phyloP scores from a whole-genome alignment of 53 echinoderm and acorn worm genomes.

The Mesocentrotus franciscanus region DNA sequence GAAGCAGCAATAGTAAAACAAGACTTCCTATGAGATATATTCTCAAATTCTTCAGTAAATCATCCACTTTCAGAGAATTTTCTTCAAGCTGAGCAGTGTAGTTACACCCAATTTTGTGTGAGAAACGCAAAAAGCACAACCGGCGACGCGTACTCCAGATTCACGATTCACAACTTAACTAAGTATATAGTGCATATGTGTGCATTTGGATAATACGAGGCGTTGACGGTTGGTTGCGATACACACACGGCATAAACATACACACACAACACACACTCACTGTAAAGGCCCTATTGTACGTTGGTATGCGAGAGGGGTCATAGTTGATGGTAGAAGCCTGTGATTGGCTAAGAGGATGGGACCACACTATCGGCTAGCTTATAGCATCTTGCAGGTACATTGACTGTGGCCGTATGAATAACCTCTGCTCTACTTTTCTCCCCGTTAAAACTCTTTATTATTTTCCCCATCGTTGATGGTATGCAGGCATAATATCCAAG shows the following conservation, averaged over 20 bases:
- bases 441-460: not conserved
- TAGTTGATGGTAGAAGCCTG: slow-evolving; percentile 31
- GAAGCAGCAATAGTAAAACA: not conserved
- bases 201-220: not conserved
- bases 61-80: not conserved
- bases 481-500: not conserved
- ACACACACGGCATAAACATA: slow-evolving; percentile 45
- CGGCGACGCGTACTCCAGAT: no score
- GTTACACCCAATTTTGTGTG: slow-evolving; percentile 29
- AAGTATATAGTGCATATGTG: not conserved
- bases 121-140: not conserved
- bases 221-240: slow-evolving; percentile 38
- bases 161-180: no score
- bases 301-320: slow-evolving; percentile 40
- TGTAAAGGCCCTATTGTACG: not conserved
- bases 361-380: slow-evolving; percentile 26
- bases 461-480: not conserved
- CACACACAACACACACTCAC: slow-evolving; percentile 10
- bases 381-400: not conserved
- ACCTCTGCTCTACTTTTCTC: not conserved
- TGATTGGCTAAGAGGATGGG: slow-evolving; percentile 50
- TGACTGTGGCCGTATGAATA: not conserved
- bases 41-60: not conserved
- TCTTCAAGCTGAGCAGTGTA: not conserved
- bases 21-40: not conserved